These are phyloP conservation scores for Apoderus coryli DNA, from an alignment of 2,888 invertebrate genomes.

Conservation along the genomic window DNA sequence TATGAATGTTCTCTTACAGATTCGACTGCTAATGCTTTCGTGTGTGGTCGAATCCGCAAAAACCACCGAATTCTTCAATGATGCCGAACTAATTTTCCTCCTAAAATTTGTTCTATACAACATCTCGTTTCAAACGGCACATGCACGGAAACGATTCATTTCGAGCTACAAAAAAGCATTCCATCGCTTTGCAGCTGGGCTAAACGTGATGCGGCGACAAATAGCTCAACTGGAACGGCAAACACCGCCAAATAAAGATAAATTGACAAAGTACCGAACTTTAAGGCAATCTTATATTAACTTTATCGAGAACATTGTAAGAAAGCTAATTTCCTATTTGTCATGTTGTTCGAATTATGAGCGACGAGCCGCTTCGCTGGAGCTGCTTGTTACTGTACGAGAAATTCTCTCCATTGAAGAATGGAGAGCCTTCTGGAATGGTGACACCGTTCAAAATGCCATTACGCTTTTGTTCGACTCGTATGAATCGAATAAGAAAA, in stretches of 20 bases:
- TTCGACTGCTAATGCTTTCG: constrained; percentile 50
- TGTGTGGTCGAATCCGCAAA: constrained; percentile 61
- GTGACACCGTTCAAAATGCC: constrained; percentile 23
- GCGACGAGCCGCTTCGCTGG: constrained; percentile 23
- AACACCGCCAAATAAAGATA: no score
- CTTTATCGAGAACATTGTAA: constrained; percentile 17
- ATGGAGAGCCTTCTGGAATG: constrained; percentile 21
- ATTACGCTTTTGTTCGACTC: constrained; percentile 40
- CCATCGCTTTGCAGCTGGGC: constrained; percentile 37
- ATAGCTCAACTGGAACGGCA: constrained; percentile 15
- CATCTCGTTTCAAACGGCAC: constrained; percentile 50
- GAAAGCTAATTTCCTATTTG: constrained; percentile 20
- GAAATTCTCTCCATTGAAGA: constrained; percentile 18
- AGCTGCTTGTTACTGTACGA: constrained; percentile 22
- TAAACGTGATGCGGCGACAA: constrained; percentile 21
- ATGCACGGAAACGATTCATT: constrained; percentile 53
- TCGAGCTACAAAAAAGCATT: constrained; percentile 56
- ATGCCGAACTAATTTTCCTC: constrained; percentile 48
- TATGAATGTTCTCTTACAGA: constrained; percentile 37
- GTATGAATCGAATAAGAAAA: constrained; percentile 61
- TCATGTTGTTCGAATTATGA: constrained; percentile 25
- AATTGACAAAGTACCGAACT: no score
- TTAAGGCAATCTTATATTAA: constrained; percentile 15
- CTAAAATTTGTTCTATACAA: constrained; percentile 51
- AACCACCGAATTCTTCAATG: constrained; percentile 48